Evolutionary conservation across 2,113 vertebrate species (phyloP), one percentile per base, ranked within the genome.

Genomic region (Herpailurus yagouaroundi): DNA sequence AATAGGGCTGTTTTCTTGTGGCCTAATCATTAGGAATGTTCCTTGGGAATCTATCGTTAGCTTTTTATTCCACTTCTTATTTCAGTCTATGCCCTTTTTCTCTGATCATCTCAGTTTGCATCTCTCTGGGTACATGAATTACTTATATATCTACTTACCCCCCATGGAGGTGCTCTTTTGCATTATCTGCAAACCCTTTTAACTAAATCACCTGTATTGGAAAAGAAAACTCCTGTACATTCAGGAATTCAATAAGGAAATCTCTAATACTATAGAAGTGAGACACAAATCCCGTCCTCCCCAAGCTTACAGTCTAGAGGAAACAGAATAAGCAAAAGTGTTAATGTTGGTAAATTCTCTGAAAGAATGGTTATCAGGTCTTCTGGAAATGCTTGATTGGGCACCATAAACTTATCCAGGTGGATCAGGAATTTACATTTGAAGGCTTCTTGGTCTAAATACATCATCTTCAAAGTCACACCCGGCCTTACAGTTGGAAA

Each of bases 271-370:
- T 6, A 1, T 38, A 74, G 50, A 91, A 71, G 21, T 83, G 41
- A 81, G 50, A 71, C 19, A 76, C 13, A 87, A 69, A 71, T 16
- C 12, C 38, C 87, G 19, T 19, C 33, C 38, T 96, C 57, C 63
- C 38, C 60, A 74, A 84, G 52, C 1, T 66, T 86, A 38, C 0
- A 16, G 2, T 60, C 36, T 80, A 71, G 15, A 94, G 5, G 84
- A 93, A 94, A 92, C 3, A 41, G 18, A 36, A 57, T 68, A 84
- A 83, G 60, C 16, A 89, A 79, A 97, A 96, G 77, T 36, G 73
- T 27, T 52, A 12, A 71, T 50, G 25, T 36, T 87, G 64, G n/a
- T 79, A 77, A 94, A 79, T 18, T 4, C 33, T 80, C 55, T 83
- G 21, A 41, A 68, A 95, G 84, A 27, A 27, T 63, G 33, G n/a